Evolutionary conservation across 2,797 vertebrate genomes (phyloP).

Genomic region (Glyptemys insculpta): DNA sequence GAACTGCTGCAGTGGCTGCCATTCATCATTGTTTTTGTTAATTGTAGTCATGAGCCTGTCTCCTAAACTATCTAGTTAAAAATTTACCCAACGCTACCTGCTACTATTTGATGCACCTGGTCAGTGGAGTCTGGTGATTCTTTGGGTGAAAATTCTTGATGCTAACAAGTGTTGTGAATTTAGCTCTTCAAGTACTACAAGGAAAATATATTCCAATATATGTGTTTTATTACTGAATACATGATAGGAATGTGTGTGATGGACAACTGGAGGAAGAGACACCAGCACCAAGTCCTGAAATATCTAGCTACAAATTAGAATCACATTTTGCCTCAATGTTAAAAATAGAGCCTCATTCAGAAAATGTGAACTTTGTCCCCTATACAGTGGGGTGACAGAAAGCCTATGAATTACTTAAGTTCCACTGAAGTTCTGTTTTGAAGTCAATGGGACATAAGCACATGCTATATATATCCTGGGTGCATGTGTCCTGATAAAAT

Average conservation of each 20-base stretch:
- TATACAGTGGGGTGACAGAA: background rate
- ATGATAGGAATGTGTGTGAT: background rate
- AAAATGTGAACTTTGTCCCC: background rate
- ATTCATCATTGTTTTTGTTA: background rate
- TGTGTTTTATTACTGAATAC: background rate
- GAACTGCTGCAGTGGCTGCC: background rate
- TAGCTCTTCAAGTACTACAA: background rate
- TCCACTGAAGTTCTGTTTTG: background rate
- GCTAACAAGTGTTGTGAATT: background rate
- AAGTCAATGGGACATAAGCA: constrained; percentile 16
- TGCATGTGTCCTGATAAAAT: background rate
- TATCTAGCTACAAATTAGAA: background rate
- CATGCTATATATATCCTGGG: background rate
- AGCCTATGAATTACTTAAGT: background rate
- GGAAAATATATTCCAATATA: background rate
- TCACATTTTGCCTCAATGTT: background rate
- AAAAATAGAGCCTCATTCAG: background rate
- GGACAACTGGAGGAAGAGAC: background rate
- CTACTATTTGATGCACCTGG: background rate
- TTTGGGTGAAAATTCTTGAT: background rate
- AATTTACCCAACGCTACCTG: background rate
- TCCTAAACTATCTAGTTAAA: background rate
- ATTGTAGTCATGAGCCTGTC: background rate
- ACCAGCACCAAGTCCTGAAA: background rate
- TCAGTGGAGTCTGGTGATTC: background rate